Conservation (phyloP, 2,888 invertebrate species). For the Hirtodrosophila histrioides region DNA sequence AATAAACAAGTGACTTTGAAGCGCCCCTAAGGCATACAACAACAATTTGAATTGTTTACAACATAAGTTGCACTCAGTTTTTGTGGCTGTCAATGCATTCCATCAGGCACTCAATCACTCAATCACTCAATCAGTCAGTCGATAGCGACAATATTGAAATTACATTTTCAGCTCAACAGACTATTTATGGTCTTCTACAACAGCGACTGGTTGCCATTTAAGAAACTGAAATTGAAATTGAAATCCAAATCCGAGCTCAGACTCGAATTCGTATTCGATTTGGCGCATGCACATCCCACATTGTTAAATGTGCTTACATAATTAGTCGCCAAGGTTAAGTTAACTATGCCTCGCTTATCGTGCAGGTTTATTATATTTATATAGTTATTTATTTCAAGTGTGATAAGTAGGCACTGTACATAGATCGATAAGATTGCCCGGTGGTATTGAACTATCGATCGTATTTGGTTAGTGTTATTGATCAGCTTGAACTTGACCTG, state of each 20-base stretch:
- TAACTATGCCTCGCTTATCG: slow-evolving; percentile 38
- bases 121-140: slow-evolving; percentile 1
- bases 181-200: slow-evolving; percentile 39
- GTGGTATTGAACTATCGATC: slow-evolving; percentile 24
- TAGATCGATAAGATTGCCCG: slow-evolving; percentile 45
- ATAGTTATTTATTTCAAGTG: no score
- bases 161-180: slow-evolving; percentile 21
- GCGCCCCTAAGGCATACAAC: slow-evolving; percentile 10
- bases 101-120: slow-evolving; percentile 25
- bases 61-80: slow-evolving; percentile 19
- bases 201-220: slow-evolving; percentile 25
- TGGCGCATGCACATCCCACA: slow-evolving; percentile 10
- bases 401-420: slow-evolving; percentile 18
- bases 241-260: slow-evolving; percentile 27
- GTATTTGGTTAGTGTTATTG: slow-evolving; percentile 20
- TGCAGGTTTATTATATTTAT: neutral
- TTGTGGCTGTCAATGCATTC: slow-evolving; percentile 20
- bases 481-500: slow-evolving; percentile 57
- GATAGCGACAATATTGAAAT: slow-evolving; percentile 11
- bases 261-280: slow-evolving; percentile 6
- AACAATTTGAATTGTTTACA: slow-evolving; percentile 16
- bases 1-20: slow-evolving; percentile 9
- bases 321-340: slow-evolving; percentile 52
- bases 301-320: slow-evolving; percentile 32
- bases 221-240: slow-evolving; percentile 27